Evolutionary conservation across 2,797 vertebrate species (phyloP).

Genomic region (Phaenicophaeus curvirostris): DNA sequence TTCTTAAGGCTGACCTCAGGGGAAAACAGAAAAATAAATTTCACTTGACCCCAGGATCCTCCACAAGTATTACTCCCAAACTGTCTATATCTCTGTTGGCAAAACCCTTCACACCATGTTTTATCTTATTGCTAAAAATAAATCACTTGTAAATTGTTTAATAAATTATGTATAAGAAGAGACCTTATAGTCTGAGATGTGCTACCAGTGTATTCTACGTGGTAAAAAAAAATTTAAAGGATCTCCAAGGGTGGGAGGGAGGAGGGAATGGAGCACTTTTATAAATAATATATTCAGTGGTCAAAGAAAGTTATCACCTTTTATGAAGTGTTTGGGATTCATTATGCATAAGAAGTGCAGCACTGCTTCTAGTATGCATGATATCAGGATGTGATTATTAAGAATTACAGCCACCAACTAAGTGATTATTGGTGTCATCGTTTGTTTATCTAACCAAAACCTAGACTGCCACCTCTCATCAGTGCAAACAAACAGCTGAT

Average conservation of each 20-base stretch:
- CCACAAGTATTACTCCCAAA: slow-evolving; percentile 20
- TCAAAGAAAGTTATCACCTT: slow-evolving; percentile 80
- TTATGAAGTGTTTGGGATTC: slow-evolving; percentile 77
- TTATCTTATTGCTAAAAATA: slow-evolving; percentile 80
- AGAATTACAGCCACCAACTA: slow-evolving; percentile 59
- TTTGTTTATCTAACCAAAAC: slow-evolving; percentile 75
- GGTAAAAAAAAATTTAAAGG: slow-evolving; percentile 49
- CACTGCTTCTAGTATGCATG: not conserved
- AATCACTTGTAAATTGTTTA: slow-evolving; percentile 82
- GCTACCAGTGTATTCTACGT: slow-evolving; percentile 51
- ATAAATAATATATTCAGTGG: slow-evolving; percentile 81
- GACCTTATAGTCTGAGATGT: slow-evolving; percentile 74
- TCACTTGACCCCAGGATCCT: slow-evolving; percentile 34
- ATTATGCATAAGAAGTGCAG: slow-evolving; percentile 72
- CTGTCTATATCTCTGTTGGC: slow-evolving; percentile 1
- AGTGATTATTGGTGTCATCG: slow-evolving; percentile 71
- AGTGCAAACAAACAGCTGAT: slow-evolving; percentile 72
- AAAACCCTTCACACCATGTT: slow-evolving; percentile 71
- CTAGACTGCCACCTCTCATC: slow-evolving; percentile 73
- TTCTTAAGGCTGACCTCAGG: not conserved
- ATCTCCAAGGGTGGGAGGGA: slow-evolving; percentile 52
- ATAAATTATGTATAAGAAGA: slow-evolving; percentile 81
- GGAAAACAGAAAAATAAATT: slow-evolving; percentile 18
- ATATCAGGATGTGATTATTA: slow-evolving; percentile 44
- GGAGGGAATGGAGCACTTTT: slow-evolving; percentile 62